Percentiles rank a stretch among this genome's conserved stretches.
Evolutionary conservation across 2,113 vertebrate genomes (phyloP).

Genomic region (Progne subis): DNA sequence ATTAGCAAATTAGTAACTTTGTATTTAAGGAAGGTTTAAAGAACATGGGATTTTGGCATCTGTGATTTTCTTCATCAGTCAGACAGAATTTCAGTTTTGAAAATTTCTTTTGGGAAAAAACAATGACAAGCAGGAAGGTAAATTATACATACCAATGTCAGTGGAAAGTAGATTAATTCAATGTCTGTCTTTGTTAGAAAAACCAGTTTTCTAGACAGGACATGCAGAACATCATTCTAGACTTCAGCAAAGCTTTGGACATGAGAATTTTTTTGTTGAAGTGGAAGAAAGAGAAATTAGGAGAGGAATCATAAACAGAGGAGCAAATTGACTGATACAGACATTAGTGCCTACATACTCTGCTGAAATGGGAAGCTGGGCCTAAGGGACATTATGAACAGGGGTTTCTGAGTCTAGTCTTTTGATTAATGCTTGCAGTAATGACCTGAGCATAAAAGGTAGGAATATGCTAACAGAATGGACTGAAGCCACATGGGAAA

Average conservation of each 20-base stretch:
- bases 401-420: background rate
- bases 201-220: background rate
- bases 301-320: background rate
- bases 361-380: background rate
- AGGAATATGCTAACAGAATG: background rate
- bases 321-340: background rate
- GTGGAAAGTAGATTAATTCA: background rate
- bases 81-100: background rate
- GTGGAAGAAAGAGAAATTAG: constrained; percentile 15
- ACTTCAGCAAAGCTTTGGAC: background rate
- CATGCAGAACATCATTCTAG: constrained; percentile 2
- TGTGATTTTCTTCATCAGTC: background rate
- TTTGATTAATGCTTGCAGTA: constrained; percentile 19
- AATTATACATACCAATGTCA: background rate
- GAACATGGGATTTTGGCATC: background rate
- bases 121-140: background rate
- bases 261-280: background rate
- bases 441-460: constrained; percentile 4
- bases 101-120: background rate
- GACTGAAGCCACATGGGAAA: background rate
- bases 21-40: background rate
- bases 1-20: background rate
- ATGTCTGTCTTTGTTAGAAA: background rate
- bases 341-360: background rate
- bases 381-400: background rate